These are phyloP conservation scores for Eulemur rubriventer DNA, from an alignment of 2,797 vertebrate genomes.

Conservation along the genomic window DNA sequence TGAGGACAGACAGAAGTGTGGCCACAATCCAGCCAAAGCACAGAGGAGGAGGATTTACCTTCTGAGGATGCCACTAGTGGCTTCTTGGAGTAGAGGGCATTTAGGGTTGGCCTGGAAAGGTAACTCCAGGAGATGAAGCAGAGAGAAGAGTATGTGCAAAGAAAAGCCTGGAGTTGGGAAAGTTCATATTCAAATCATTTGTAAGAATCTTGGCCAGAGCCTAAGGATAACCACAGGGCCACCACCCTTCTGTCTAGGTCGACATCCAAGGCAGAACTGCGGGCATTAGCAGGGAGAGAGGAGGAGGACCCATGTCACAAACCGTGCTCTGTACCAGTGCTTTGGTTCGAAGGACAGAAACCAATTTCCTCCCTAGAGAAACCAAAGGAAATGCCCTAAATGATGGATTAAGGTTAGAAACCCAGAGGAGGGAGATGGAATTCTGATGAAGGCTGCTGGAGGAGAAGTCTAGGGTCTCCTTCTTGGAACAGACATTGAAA, in stretches of 20 bases:
- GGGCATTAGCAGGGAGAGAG: background rate
- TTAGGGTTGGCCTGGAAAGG: background rate
- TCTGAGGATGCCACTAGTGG: rapidly evolving
- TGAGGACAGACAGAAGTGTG: background rate
- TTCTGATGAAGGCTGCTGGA: background rate
- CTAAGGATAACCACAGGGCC: background rate
- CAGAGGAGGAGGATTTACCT: background rate
- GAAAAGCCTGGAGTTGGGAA: background rate
- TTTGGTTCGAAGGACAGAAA: background rate
- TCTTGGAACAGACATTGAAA: background rate
- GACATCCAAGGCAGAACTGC: background rate
- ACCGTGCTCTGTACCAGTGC: background rate
- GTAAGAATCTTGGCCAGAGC: background rate
- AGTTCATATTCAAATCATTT: background rate
- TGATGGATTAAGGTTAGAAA: background rate
- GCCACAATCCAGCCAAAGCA: background rate
- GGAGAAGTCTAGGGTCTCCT: background rate
- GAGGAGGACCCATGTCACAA: background rate
- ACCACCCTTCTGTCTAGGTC: background rate
- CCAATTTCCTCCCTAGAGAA: background rate
- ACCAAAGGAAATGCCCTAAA: background rate
- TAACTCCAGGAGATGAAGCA: background rate
- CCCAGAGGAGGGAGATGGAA: background rate
- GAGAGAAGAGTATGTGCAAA: background rate
- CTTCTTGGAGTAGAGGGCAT: background rate